These are phyloP conservation scores for Microcebus lehilahytsara DNA, from an alignment of 2,113 vertebrate genomes.

Conservation along the genomic window DNA sequence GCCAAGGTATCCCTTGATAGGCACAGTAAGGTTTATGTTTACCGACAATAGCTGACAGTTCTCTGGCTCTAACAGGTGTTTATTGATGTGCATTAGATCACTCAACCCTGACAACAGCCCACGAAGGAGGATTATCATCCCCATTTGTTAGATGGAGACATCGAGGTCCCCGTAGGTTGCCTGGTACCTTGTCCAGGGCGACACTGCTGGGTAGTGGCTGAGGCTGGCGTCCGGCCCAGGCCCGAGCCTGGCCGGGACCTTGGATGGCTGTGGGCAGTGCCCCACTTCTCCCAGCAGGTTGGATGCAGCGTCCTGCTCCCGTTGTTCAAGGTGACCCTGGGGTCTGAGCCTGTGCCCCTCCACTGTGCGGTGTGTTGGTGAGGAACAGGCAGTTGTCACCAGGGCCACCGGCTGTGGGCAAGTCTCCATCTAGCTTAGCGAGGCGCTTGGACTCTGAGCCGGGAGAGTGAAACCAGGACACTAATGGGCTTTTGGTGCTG, in stretches of 20 bases:
- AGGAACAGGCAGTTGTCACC: rapidly evolving
- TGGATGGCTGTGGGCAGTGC: background rate
- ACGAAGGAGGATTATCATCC: background rate
- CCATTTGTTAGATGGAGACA: background rate
- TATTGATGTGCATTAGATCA: background rate
- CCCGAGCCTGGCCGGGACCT: background rate
- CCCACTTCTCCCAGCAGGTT: background rate
- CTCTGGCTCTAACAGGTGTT: rapidly evolving
- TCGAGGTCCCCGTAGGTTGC: background rate
- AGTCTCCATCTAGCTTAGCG: rapidly evolving
- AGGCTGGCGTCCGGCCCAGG: background rate
- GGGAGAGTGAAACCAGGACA: background rate
- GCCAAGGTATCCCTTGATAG: rapidly evolving
- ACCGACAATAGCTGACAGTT: rapidly evolving
- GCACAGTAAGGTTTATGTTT: too few relatives aligned
- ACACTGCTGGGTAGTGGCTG: rapidly evolving
- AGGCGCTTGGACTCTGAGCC: background rate
- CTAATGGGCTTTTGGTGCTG: background rate
- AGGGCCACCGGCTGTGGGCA: rapidly evolving
- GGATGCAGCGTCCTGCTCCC: background rate
- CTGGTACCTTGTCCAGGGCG: background rate
- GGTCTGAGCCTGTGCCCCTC: background rate
- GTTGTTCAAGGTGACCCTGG: background rate
- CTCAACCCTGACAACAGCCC: background rate
- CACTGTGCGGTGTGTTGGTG: rapidly evolving